Evolutionary conservation across 2,888 invertebrate genomes (phyloP), one percentile per base, ranked within the genome.

Genomic region (Euphydryas editha): DNA sequence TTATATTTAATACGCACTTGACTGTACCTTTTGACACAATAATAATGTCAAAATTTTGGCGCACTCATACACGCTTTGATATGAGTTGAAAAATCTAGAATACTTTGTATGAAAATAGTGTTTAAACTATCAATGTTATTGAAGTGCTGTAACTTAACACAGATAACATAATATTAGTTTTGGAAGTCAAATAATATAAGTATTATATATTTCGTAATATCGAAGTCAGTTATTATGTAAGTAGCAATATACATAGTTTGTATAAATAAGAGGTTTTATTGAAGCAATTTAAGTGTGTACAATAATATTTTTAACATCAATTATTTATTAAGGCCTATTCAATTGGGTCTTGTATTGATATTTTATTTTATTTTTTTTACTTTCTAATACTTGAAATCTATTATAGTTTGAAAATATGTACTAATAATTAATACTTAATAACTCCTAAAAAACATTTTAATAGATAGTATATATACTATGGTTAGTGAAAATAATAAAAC

Each of bases 261-360:
- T 65, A 55, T 55, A 55, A 46, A 65, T 65, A 49, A 37, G 37
- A 60, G 60, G 37, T 64, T 54, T 62, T 58, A 63, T 46, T 62
- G 55, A 55, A 58, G 54, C 49, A 56, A 58, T 39, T 13, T 54
- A 11, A 18, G 47, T 47, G 20, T 54, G 54, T 54, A 54, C 10
- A 54, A 17, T 54, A 36, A 36, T 47, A 21, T 24, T 49, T 49
- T 24, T 51, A 51, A 51, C 49, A 51, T 24, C 49, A 21, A 15
- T 51, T 51, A 51, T 51, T 51, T 51, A 51, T 51, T 51, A 24
- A 24, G 49, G 21, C 15, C 18, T 46, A 46, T n/a, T 7, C 2
- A 7, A 24, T 51, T 15, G 10, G 24, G 21, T 24, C 49, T 24
- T 51, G 15, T 49, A 6, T 49, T 49, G n/a, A 10, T 49, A 13